These are phyloP conservation scores for Drosophila navojoa DNA, from an alignment of 1,140 invertebrate species.

Conservation along the genomic window DNA sequence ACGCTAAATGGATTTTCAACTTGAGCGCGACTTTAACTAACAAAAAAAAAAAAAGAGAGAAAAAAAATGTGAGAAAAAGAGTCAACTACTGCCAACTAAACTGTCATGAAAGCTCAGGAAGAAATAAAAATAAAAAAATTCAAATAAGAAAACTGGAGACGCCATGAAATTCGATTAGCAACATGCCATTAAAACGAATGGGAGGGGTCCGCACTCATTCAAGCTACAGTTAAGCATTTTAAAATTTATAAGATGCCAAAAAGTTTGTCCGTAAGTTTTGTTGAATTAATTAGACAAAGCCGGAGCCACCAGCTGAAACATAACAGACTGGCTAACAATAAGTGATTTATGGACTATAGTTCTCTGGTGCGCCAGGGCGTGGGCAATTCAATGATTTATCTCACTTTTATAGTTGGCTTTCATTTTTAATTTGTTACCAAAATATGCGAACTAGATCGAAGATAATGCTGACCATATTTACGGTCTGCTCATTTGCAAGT, in stretches of 20 bases:
- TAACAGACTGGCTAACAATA: conserved; percentile 45
- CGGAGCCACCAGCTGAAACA: conserved; percentile 37
- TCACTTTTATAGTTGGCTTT: background rate
- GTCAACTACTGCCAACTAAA: conserved; percentile 78
- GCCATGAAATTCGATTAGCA: conserved; percentile 81
- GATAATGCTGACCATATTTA: too few species aligned
- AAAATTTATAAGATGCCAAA: conserved; percentile 82
- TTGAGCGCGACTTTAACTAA: conserved; percentile 37
- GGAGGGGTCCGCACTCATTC: conserved; percentile 15
- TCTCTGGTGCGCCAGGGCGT: background rate
- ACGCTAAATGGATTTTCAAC: conserved; percentile 77
- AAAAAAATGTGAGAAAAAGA: conserved; percentile 18
- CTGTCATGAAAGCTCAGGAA: conserved; percentile 52
- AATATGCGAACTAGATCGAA: background rate
- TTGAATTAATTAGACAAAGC: conserved; percentile 73
- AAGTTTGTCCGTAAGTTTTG: conserved; percentile 74
- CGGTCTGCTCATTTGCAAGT: too few species aligned
- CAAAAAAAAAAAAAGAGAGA: conserved; percentile 1
- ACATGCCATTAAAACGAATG: conserved; percentile 73
- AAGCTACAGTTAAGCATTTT: conserved; percentile 69
- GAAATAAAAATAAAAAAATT: conserved; percentile 25
- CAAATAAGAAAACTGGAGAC: conserved; percentile 58
- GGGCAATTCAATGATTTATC: conserved; percentile 25
- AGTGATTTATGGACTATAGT: conserved; percentile 60
- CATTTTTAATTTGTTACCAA: background rate